Evolutionary conservation across 1,140 invertebrate species (phyloP), one percentile per base, ranked within the genome.

Genomic region (Drosophila seguyi): DNA sequence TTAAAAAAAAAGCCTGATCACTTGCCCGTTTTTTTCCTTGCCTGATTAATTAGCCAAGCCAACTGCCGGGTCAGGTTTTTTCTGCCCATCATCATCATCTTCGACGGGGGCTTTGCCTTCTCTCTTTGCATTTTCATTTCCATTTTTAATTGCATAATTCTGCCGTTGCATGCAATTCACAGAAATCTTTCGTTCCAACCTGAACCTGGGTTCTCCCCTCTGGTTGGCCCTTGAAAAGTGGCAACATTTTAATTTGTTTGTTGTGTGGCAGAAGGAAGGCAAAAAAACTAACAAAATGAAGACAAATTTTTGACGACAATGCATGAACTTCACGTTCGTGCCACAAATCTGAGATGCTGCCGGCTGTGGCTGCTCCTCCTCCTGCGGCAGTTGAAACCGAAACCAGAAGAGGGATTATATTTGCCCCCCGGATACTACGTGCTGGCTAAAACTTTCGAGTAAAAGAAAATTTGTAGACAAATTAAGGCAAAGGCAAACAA

Each of bases 121-220:
- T 34, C 41, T 68, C 42, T 67, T 56, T 53, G 41, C 41, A 56
- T 75, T 87, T 81, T 59, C 79, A 81, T 86, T 86, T 79, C 84
- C 83, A 88, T 88, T 88, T 88, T 88, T 88, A 88, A 88, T 88
- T 88, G 84, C 85, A 88, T 88, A 88, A 88, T 88, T 88, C 81
- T 83, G 72, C 63, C 57, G 62, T 67, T 65, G 84, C 85, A 88
- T 90, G 84, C 85, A 47, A 87, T 73, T 88, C 81, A 47, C 67
- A 58, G 80, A 83, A 83, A 74, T 78, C 66, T 50, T 55, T 59
- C 61, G 16, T 56, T 80, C 60, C 50, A 44, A 22, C n/a, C n/a
- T n/a, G n/a, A n/a, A n/a, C n/a, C 34, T 66, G 42, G 16, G n/a
- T 55, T 42, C 31, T 22, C 20, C 27, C 22, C 39, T n/a, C 14